Evolutionary conservation across 2,113 vertebrate species (phyloP), one percentile per base, ranked within the genome.

Genomic region (Syngnathus floridae): DNA sequence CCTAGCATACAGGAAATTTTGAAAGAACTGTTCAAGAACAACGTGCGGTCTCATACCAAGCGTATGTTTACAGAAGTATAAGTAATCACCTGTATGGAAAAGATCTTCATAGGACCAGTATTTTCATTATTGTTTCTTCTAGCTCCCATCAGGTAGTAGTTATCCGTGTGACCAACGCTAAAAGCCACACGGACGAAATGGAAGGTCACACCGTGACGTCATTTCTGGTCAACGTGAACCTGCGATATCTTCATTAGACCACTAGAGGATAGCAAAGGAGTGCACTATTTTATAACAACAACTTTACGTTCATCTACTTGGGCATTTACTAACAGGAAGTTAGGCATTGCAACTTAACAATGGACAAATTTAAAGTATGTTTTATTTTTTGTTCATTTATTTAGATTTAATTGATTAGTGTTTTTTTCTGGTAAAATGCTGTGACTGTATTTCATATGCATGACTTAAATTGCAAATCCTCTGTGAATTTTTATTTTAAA

Each of bases 151-250:
- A 4, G 38, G 12, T 26, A 4, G 38, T 14, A 35, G 5, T 61
- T 43, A 14, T 8, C 40, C 3, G 40, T 43, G 12, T 26, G 57
- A 19, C 56, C 37, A 58, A 37, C 19, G 2, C 45, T 0, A 68
- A 72, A 81, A 67, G 72, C 74, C 40, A 43, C 13, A 19, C 59
- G 3, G 54, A 17, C 4, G 12, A 13, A 14, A 4, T 21, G 12
- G 74, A 88, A 87, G 86, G 86, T 86, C 82, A 77, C 35, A 41
- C 36, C 1, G 0, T 1, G 4, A 84, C 85, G 84, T 1, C 72
- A 87, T 40, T 46, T 91, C 89, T 89, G 86, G 74, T 26, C 0
- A 6, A 22, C n/a, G 5, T 38, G 19, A 21, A 5, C 21, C 19
- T n/a, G 52, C 36, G n/a, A 41, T 66, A 41, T 22, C 19, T 19